A percentile compares a stretch with the other conserved stretches of the same genome.
phyloP scores from a whole-genome alignment of 2,888 invertebrate species.

The Oxyteleia sp. region DNA sequence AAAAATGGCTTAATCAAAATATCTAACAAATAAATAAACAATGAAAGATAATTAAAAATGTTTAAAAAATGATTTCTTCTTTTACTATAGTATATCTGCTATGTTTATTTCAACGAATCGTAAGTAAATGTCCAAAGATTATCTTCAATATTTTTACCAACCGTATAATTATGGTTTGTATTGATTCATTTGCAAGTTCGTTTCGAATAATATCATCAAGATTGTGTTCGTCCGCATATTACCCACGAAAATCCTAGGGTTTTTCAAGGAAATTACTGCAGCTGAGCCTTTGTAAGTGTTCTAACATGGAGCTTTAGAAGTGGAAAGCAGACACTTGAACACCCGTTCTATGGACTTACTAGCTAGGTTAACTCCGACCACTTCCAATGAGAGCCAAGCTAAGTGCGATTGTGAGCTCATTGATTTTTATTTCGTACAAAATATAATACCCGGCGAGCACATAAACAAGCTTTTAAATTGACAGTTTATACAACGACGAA shows the following conservation, averaged over 20 bases:
- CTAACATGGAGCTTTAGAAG: constrained; percentile 65
- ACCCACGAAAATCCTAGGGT: constrained; percentile 39
- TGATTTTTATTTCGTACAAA: constrained; percentile 71
- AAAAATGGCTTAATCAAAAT: too few species aligned
- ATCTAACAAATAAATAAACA: too few species aligned
- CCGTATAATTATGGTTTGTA: not conserved
- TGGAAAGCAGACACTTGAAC: constrained; percentile 72
- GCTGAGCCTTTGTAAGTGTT: constrained; percentile 56
- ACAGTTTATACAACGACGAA: constrained; percentile 62
- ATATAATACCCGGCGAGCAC: constrained; percentile 57
- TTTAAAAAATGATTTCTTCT: too few species aligned
- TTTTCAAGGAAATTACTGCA: constrained; percentile 67
- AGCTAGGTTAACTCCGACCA: constrained; percentile 65
- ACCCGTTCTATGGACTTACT: constrained; percentile 68
- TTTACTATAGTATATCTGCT: too few species aligned
- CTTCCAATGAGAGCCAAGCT: constrained; percentile 68
- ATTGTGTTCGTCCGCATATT: constrained; percentile 30
- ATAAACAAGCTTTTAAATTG: constrained; percentile 70
- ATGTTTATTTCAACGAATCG: too few species aligned
- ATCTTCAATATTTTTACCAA: too few species aligned
- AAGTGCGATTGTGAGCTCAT: constrained; percentile 70
- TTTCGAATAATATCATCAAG: constrained; percentile 31
- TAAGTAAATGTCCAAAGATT: too few species aligned
- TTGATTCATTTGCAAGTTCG: constrained; percentile 23
- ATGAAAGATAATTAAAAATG: too few species aligned